These are phyloP conservation scores for Eidolon dupreanum DNA, from an alignment of 2,797 vertebrate genomes.

Conservation along the genomic window DNA sequence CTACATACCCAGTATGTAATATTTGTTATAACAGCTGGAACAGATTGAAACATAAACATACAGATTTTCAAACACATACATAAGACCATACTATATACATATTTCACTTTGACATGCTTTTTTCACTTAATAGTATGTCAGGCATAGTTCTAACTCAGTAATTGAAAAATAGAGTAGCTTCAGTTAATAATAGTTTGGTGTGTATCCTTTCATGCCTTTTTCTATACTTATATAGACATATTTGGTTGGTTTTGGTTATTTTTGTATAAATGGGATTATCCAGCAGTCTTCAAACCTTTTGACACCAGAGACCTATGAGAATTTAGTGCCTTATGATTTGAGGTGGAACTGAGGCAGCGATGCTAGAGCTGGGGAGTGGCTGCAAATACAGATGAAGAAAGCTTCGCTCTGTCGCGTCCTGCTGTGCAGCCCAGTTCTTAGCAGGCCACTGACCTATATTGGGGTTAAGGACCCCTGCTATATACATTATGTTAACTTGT, in stretches of 20 bases:
- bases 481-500: not conserved
- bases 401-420: no score
- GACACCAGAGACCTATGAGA: no score
- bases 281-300: no score
- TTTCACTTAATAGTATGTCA: not conserved
- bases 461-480: not conserved
- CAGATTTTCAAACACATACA: slow-evolving; percentile 2
- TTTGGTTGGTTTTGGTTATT: not conserved
- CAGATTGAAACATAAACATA: not conserved
- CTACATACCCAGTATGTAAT: not conserved
- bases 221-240: not conserved
- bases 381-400: no score
- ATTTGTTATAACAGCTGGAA: not conserved
- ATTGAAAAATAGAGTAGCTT: not conserved
- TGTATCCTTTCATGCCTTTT: not conserved
- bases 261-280: not conserved
- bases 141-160: not conserved
- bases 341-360: no score
- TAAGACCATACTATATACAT: not conserved
- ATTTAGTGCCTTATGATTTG: no score
- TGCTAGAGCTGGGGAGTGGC: no score
- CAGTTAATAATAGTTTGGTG: not conserved
- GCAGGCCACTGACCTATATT: no score
- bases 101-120: not conserved
- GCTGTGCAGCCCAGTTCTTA: no score